These are phyloP conservation scores for Tapera naevia DNA, from an alignment of 2,797 vertebrate species.

Conservation along the genomic window DNA sequence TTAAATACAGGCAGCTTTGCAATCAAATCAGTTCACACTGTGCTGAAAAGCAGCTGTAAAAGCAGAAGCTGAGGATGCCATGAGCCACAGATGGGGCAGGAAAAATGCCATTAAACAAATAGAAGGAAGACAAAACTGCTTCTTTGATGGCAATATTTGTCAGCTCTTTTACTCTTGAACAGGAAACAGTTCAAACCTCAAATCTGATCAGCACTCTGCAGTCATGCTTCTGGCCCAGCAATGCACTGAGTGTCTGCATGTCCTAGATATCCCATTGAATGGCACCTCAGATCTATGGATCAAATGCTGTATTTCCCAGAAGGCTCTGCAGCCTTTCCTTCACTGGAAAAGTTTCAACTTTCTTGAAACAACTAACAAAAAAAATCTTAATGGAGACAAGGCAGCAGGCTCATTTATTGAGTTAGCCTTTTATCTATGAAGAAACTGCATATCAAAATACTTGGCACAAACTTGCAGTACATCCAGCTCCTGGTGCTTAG, in stretches of 20 bases:
- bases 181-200: rapidly evolving
- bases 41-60: background rate
- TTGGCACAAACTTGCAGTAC: background rate
- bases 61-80: background rate
- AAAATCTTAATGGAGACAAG: background rate
- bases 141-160: background rate
- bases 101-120: background rate
- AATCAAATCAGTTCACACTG: background rate
- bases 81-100: background rate
- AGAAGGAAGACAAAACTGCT: background rate
- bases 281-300: background rate
- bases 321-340: background rate
- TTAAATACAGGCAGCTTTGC: background rate
- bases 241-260: background rate
- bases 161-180: background rate
- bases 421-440: background rate
- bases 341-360: background rate
- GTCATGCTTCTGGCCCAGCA: background rate
- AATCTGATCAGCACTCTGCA: background rate
- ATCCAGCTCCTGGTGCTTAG: background rate
- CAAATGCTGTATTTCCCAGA: background rate
- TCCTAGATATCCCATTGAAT: background rate
- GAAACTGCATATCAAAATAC: background rate
- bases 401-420: background rate
- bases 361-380: background rate